Percentiles rank a stretch among this genome's conserved stretches.
phyloP scores from a whole-genome alignment of 2,113 vertebrate genomes.

The Poecile atricapillus region DNA sequence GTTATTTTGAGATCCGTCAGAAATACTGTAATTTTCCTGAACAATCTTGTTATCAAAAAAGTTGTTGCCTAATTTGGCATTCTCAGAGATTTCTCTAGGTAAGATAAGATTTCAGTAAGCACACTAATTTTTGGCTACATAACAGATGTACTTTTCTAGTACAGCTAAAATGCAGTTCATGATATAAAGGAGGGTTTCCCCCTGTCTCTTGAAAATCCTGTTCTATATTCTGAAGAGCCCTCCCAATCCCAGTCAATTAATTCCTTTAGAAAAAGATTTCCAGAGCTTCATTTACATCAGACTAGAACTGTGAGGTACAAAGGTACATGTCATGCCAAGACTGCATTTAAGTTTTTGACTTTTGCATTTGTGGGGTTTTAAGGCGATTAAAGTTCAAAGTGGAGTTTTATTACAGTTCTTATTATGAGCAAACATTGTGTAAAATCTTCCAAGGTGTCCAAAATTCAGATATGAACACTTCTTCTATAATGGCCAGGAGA shows the following conservation, averaged over 20 bases:
- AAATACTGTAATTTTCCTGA: conserved; percentile 30
- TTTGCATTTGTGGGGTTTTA: background rate
- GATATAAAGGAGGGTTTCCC: background rate
- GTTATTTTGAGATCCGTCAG: conserved; percentile 47
- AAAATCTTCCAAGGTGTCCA: background rate
- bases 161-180: background rate
- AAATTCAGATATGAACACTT: background rate
- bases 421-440: background rate
- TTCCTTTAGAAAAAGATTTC: background rate
- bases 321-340: background rate
- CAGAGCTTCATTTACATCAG: background rate
- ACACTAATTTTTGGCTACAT: background rate
- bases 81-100: background rate
- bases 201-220: background rate
- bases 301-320: background rate
- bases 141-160: background rate
- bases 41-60: conserved; percentile 19
- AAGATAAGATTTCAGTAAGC: conserved; percentile 9
- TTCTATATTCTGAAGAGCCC: background rate
- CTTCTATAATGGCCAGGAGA: background rate
- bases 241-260: background rate
- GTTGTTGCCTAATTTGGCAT: conserved; percentile 16
- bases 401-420: background rate
- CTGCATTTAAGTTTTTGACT: background rate
- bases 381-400: background rate